phyloP scores from a whole-genome alignment of 2,113 vertebrate genomes.

The Cynoglossus semilaevis region DNA sequence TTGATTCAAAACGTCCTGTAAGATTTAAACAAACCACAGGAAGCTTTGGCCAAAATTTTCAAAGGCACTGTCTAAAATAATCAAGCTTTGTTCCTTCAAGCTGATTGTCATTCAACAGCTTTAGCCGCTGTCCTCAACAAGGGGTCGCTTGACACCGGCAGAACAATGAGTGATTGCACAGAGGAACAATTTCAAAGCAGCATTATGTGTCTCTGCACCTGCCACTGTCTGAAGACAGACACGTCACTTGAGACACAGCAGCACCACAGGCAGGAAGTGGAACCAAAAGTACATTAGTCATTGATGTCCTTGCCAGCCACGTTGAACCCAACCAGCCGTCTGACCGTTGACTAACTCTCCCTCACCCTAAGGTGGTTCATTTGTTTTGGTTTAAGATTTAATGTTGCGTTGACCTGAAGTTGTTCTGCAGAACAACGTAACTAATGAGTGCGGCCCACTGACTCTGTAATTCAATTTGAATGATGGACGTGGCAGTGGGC shows the following conservation, averaged over 20 bases:
- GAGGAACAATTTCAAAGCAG: slow-evolving; percentile 38
- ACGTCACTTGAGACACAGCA: slow-evolving; percentile 48
- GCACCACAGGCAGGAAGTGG: slow-evolving; percentile 44
- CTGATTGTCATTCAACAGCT: slow-evolving; percentile 45
- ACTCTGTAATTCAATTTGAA: slow-evolving; percentile 50
- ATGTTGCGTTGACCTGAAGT: slow-evolving; percentile 15
- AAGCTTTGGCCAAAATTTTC: slow-evolving; percentile 8
- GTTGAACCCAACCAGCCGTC: slow-evolving; percentile 3
- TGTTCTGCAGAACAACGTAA: slow-evolving; percentile 31
- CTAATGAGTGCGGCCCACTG: slow-evolving; percentile 37
- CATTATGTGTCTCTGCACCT: slow-evolving; percentile 15
- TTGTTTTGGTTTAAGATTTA: slow-evolving; percentile 41
- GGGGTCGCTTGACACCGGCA: slow-evolving; percentile 30
- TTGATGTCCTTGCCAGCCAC: slow-evolving; percentile 15
- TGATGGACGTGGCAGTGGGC: slow-evolving; percentile 45
- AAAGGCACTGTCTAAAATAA: slow-evolving; percentile 14
- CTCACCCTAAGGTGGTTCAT: slow-evolving; percentile 21
- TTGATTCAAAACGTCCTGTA: slow-evolving; percentile 11
- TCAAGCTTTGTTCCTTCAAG: slow-evolving; percentile 40
- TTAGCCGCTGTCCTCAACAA: slow-evolving; percentile 35
- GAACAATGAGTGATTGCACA: slow-evolving; percentile 38
- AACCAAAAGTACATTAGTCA: slow-evolving; percentile 19
- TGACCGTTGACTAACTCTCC: slow-evolving; percentile 17
- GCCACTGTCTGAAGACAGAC: slow-evolving; percentile 25
- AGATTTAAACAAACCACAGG: slow-evolving; percentile 20